Evolutionary conservation across 2,888 invertebrate species (phyloP).

Genomic region (Calameuta idolon): DNA sequence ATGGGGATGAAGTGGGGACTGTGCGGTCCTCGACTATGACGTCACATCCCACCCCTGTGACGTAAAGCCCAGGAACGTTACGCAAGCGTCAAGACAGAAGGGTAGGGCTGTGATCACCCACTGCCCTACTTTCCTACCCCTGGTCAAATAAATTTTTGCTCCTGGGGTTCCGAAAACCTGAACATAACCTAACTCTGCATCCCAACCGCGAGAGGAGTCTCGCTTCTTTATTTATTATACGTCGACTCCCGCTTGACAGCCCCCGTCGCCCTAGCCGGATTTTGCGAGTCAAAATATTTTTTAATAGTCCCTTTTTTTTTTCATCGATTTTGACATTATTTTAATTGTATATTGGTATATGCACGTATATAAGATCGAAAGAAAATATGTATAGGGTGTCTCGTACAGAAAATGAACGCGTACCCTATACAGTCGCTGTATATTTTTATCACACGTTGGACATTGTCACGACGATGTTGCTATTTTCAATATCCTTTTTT

Average conservation of each 20-base stretch:
- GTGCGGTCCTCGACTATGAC: slow-evolving; percentile 39
- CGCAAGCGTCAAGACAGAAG: slow-evolving; percentile 49
- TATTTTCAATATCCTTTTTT: neutral
- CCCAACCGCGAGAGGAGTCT: too few species aligned
- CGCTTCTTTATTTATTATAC: neutral
- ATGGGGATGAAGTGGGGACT: neutral
- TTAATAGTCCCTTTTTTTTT: neutral
- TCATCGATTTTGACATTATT: neutral
- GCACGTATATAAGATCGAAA: too few species aligned
- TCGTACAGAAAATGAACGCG: neutral
- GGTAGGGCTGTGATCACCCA: slow-evolving; percentile 57
- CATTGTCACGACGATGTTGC: neutral
- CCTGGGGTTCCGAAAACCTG: neutral
- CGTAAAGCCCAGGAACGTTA: slow-evolving; percentile 59
- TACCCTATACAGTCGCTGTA: neutral
- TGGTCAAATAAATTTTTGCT: slow-evolving; percentile 12
- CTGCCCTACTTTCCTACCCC: slow-evolving; percentile 51
- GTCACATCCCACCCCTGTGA: slow-evolving; percentile 54
- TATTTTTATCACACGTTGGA: neutral
- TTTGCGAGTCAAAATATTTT: neutral
- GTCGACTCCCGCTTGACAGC: neutral
- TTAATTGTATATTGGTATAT: neutral
- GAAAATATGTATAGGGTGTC: neutral
- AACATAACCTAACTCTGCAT: slow-evolving; percentile 16
- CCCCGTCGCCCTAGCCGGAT: neutral